Conservation (phyloP, 2,797 vertebrate species). For the Sternarchorhynchus goeldii region DNA sequence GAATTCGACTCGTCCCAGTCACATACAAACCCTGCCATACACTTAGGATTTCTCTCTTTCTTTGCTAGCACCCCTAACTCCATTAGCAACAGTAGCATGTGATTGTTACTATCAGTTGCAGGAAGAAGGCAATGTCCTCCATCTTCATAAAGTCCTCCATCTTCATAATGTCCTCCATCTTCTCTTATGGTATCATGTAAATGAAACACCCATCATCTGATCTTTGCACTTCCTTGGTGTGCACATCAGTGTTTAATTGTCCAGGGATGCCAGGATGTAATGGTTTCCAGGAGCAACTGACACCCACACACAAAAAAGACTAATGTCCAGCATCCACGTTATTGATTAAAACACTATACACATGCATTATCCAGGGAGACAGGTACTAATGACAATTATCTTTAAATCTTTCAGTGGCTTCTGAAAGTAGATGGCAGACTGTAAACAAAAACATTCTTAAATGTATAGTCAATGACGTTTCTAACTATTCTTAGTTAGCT, state of each 20-base stretch:
- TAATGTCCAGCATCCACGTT: background rate
- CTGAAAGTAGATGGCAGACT: background rate
- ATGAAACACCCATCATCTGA: background rate
- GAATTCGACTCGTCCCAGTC: constrained; percentile 53
- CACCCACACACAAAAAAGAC: background rate
- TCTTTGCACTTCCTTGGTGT: background rate
- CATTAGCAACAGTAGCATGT: constrained; percentile 19
- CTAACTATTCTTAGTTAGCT: too few species aligned
- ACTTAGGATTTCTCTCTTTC: constrained; percentile 14
- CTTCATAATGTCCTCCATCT: background rate
- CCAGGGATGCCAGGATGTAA: too few species aligned
- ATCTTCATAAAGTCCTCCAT: background rate
- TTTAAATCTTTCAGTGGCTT: background rate
- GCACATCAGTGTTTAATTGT: too few species aligned
- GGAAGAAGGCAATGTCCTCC: background rate
- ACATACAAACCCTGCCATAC: constrained; percentile 44
- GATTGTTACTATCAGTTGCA: constrained; percentile 13
- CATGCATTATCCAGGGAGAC: background rate
- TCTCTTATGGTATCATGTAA: background rate
- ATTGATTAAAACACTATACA: background rate
- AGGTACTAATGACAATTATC: background rate
- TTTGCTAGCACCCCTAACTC: background rate
- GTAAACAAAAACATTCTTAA: background rate
- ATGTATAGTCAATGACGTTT: too few species aligned
- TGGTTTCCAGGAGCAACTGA: too few species aligned